Evolutionary conservation across 2,113 vertebrate species (phyloP).

Genomic region (Microcebus tavaratra): DNA sequence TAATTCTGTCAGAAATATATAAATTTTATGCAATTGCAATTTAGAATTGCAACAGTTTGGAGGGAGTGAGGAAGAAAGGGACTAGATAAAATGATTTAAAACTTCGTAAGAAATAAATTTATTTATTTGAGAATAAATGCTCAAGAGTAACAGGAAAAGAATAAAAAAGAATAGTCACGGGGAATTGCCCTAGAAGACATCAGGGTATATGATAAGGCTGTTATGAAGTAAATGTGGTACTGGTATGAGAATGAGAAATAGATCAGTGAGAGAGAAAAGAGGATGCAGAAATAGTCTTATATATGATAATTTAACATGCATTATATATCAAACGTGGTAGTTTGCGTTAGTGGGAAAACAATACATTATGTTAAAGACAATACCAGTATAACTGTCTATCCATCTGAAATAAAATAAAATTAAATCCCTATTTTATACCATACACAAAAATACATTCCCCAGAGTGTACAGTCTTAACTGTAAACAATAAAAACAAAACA

Average conservation of each 20-base stretch:
- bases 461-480: background rate
- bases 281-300: background rate
- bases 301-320: slow-evolving; percentile 19
- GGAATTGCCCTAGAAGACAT: background rate
- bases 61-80: too few relatives aligned
- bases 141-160: background rate
- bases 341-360: background rate
- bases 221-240: background rate
- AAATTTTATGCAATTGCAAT: background rate
- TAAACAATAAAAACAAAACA: slow-evolving; percentile 25
- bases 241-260: background rate
- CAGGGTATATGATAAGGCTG: background rate
- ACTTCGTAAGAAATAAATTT: background rate
- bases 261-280: background rate
- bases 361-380: slow-evolving; percentile 9
- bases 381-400: background rate
- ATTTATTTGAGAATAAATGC: background rate
- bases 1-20: background rate
- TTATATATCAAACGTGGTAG: background rate
- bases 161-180: background rate
- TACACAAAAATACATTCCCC: background rate
- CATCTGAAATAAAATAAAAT: slow-evolving; percentile 37
- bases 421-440: background rate
- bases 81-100: background rate
- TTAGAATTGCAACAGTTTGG: background rate